Percentiles rank a stretch among this genome's conserved stretches.
These are phyloP conservation scores for Setipinna tenuifilis DNA, from an alignment of 2,797 vertebrate species.

Conservation along the genomic window DNA sequence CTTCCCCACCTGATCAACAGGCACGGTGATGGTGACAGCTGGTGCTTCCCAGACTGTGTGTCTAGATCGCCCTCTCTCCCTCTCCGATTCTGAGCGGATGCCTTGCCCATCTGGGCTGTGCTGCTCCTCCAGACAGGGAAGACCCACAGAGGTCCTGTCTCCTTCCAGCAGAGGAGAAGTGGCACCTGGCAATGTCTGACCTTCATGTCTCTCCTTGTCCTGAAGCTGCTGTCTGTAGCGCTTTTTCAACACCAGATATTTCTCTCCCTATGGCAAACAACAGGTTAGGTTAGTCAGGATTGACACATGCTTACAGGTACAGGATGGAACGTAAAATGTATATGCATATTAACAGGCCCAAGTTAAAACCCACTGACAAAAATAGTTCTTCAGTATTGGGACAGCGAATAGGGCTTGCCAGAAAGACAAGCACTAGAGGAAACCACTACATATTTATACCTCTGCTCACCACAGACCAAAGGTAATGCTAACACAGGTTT, in stretches of 20 bases:
- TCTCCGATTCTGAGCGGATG: neutral
- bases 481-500: neutral
- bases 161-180: neutral
- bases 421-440: neutral
- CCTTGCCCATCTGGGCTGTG: constrained; percentile 4
- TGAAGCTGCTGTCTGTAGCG: constrained; percentile 73
- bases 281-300: neutral
- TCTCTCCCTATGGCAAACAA: constrained; percentile 69
- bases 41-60: constrained; percentile 58
- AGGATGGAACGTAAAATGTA: neutral
- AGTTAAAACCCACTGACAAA: neutral
- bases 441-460: neutral
- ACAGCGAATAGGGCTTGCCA: neutral
- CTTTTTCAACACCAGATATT: constrained; percentile 78
- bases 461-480: neutral
- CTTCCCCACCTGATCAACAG: neutral
- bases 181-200: neutral
- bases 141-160: neutral
- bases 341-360: neutral
- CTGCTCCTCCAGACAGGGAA: neutral
- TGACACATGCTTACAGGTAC: neutral
- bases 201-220: constrained; percentile 49
- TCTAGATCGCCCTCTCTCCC: neutral
- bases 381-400: neutral
- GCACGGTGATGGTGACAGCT: constrained; percentile 49